Base-by-base conservation (phyloP, 2,888 invertebrate species). In the Matsumyia berberina region DNA sequence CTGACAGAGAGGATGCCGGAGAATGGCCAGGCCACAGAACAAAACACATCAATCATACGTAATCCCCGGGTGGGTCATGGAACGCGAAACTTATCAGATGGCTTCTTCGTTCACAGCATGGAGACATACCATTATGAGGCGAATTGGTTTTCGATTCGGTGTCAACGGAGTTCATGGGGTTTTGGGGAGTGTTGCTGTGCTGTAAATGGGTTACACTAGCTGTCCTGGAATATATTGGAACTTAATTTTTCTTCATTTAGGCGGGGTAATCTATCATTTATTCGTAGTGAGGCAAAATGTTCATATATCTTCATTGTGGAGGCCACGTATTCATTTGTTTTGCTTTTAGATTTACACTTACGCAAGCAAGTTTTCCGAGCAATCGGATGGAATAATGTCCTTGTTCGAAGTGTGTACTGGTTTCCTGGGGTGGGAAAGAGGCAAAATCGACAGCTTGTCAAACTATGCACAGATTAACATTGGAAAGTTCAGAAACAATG, bases 1-100 rank as follows among this genome's bases (percentile, higher is more conserved):
- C 31, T 67, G 64, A 31, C 53, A 44, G 29, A 9, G 19, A 44
- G 58, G 73, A 60, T 66, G 37, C 55, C 60, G 58, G 58, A 11
- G 44, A 67, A 55, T 33, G 55, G 15, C 17, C 33, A 72, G 77
- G 53, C 44, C 64, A 49, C 64, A 64, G 39, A 72, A 37, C 8
- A 51, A 42, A 15, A 15, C 44, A 44, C 79, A 79, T 79, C 73
- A 79, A 73, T 79, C 79, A 79, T 58, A 66, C 66, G 33, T 78
- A 64, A 73, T 66, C 31, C 73, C 39, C 58, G 33, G 44, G 12
- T 66, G 58, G 64, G 64, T 19, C 33, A 37, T 66, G 58, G 73
- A 24, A 51, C 42, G 42, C 57, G 57, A 3, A 12, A 58, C 49
- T 29, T 49, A 51, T 6, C 19, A 37, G 24, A 37, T 49, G 46